Conservation (phyloP, 92 coral and sea anemone species). For the Palythoa caribaeorum region DNA sequence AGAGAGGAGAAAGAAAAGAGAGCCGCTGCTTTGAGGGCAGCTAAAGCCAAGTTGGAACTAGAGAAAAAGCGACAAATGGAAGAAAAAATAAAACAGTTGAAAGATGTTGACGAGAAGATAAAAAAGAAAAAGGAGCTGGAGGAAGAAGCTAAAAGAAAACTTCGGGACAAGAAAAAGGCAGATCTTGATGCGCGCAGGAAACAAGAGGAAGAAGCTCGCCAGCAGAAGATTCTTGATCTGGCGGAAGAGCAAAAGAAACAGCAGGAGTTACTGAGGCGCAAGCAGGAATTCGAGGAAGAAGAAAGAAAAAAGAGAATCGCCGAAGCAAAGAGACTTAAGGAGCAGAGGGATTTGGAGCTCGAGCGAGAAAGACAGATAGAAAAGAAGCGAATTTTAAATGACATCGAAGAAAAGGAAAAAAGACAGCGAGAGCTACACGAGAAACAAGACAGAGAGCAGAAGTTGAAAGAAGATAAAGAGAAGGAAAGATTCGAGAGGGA, state of each 20-base stretch:
- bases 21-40: constrained; percentile 91
- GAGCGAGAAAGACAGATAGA: constrained; percentile 82
- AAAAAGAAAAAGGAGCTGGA: constrained; percentile 84
- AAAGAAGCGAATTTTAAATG: constrained; percentile 75
- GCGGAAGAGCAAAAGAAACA: constrained; percentile 80
- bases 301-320: constrained; percentile 87
- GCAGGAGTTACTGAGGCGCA: constrained; percentile 80
- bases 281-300: constrained; percentile 90
- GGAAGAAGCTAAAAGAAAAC: constrained; percentile 86
- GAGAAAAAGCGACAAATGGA: constrained; percentile 85
- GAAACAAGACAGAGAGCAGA: constrained; percentile 49
- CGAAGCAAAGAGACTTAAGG: constrained; percentile 89
- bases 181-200: constrained; percentile 88
- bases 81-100: constrained; percentile 71
- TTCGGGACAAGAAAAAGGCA: constrained; percentile 81
- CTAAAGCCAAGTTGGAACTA: constrained; percentile 71
- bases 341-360: constrained; percentile 82
- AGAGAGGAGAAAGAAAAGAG: constrained; percentile 88
- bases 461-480: constrained; percentile 56
- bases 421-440: constrained; percentile 75
- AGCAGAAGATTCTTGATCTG: constrained; percentile 68
- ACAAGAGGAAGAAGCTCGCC: constrained; percentile 79
- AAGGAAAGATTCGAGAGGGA: constrained; percentile 62
- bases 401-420: constrained; percentile 82
- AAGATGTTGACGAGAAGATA: constrained; percentile 76